Base-by-base conservation (phyloP, 2,888 invertebrate species). In the Nasonia oneida region DNA sequence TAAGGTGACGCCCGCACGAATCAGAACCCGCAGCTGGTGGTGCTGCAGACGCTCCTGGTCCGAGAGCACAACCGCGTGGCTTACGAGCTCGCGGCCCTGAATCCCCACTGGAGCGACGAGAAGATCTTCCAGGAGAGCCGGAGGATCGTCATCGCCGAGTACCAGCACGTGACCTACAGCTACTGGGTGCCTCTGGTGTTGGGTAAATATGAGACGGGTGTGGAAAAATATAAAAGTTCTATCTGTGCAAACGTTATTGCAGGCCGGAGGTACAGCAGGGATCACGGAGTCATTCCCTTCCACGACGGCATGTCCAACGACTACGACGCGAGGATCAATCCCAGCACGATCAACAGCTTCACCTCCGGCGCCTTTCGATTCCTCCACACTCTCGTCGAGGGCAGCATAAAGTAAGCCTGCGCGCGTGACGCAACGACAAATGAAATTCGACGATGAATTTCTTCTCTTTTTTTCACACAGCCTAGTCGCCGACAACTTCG, bases 291-390 rank as follows among this genome's bases (percentile, higher is more conserved):
- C 2, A 39, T 42, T 1, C 42, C 78, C 37, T 2, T 6, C 14
- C 5, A 50, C 5, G 74, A 77, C 2, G 73, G 57, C 1, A 73
- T 88, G 78, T 74, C 87, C 0, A 61, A 81, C 33, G 94, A 94
- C 86, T 96, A 95, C 89, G 94, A 95, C 89, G 92, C 92, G 0
- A 92, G 92, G 57, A 94, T 95, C 73, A 95, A 95, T 92, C 94
- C 96, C 1, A 93, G 94, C 0, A 94, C 95, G 2, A 91, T 95
- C 0, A 96, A 95, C 91, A 95, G 94, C 81, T 96, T 96, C 90
- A 95, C 96, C 0, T 94, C 96, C 0, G 96, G 95, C 29, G 96
- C 96, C 0, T 95, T 95, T 90, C 93, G 96, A 91, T 95, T 95
- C 90, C 95, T 96, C 88, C 96, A 96, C 91, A 94, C 95, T 1